A percentile compares a stretch with the other conserved stretches of the same genome.
phyloP scores from a whole-genome alignment of 1,140 invertebrate species.

The Sycophila sp. region DNA sequence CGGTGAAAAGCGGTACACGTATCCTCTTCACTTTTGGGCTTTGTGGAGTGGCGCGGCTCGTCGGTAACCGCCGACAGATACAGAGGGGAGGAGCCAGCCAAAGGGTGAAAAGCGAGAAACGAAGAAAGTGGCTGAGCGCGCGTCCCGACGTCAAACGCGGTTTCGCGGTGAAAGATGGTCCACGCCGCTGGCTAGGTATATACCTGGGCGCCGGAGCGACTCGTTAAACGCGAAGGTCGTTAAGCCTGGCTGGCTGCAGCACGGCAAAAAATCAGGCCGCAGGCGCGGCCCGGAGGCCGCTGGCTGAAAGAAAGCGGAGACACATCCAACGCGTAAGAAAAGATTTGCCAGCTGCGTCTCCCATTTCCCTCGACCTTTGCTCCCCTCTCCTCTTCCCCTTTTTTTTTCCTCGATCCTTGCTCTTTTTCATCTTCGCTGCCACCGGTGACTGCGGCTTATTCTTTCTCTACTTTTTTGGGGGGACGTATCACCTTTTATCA shows the following conservation, averaged over 20 bases:
- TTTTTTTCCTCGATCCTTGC: constrained; percentile 9
- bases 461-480: too few species aligned
- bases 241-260: background rate
- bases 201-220: background rate
- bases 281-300: background rate
- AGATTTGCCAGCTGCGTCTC: constrained; percentile 16
- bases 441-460: too few species aligned
- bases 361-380: constrained; percentile 31
- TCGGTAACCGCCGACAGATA: background rate
- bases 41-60: constrained; percentile 10
- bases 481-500: too few species aligned
- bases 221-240: constrained; percentile 28
- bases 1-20: constrained; percentile 41
- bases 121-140: constrained; percentile 31
- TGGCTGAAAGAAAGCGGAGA: background rate
- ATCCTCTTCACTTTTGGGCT: constrained; percentile 2
- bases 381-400: background rate
- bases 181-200: background rate
- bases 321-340: background rate
- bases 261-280: constrained; percentile 12
- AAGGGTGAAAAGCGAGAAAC: background rate
- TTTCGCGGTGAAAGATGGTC: constrained; percentile 16
- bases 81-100: background rate
- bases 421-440: background rate
- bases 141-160: constrained; percentile 35